Percentiles rank a stretch among this genome's conserved stretches.
These are phyloP conservation scores for Bufo gargarizans DNA, from an alignment of 2,113 vertebrate species.

Conservation along the genomic window DNA sequence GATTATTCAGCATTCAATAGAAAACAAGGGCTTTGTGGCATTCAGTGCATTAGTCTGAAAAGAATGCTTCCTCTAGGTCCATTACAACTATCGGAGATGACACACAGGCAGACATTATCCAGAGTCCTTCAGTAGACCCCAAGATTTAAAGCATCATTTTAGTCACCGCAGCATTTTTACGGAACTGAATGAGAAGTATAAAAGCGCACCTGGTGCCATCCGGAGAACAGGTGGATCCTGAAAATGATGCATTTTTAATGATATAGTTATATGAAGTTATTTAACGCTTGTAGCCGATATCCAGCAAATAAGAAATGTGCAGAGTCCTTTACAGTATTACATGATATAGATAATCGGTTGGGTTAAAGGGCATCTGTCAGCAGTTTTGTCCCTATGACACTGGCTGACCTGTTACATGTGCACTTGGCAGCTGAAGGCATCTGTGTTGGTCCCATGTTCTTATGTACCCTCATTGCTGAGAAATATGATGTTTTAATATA, in stretches of 20 bases:
- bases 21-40: background rate
- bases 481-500: too few species aligned
- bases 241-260: constrained; percentile 6
- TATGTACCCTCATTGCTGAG: too few species aligned
- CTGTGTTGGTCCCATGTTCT: too few species aligned
- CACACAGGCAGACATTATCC: background rate
- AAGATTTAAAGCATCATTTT: constrained; percentile 12
- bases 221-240: constrained; percentile 9
- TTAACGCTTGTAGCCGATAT: constrained; percentile 11
- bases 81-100: background rate
- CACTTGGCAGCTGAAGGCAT: too few species aligned
- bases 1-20: background rate
- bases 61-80: background rate
- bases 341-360: too few species aligned
- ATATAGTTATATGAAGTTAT: background rate
- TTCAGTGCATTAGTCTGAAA: constrained; percentile 20
- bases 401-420: too few species aligned
- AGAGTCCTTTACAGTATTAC: background rate
- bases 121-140: constrained; percentile 18
- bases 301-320: background rate
- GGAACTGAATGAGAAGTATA: constrained; percentile 7
- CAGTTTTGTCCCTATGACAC: too few species aligned
- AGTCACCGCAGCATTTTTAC: constrained; percentile 11
- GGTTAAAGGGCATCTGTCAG: too few species aligned
- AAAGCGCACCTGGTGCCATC: background rate